Evolutionary conservation across 2,888 invertebrate species (phyloP), one percentile per base, ranked within the genome.

Genomic region (Autographa gamma): DNA sequence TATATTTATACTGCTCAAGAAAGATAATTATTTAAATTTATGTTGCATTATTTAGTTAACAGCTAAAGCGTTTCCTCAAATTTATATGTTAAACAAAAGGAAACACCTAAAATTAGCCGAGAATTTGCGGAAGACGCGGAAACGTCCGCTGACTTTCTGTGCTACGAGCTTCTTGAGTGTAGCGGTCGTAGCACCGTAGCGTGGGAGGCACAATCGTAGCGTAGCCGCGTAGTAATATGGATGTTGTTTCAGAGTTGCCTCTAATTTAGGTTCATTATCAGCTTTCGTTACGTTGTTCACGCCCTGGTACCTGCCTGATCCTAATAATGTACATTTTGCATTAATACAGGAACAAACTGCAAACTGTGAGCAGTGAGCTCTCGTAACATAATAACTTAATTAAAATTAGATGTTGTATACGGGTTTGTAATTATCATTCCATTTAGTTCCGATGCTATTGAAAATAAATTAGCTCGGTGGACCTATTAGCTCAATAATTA

Each of bases 31-130:
- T 48, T 48, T 48, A n/a, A 48, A 48, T 48, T 48, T 48, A 48
- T 48, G 48, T 48, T 48, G 48, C 48, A n/a, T 58, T 13, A 9
- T 48, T 19, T n/a, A n/a, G 48, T 31, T 16, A 19, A n/a, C 5
- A 38, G 13, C n/a, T 38, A 18, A 56, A 31, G 56, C 16, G 41
- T 25, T 31, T 25, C 18, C 41, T 34, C 58, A 61, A 60, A 8
- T 66, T 56, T 25, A 6, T 38, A 14, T 43, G 48, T 48, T 18
- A 31, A 31, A 14, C 16, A 75, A 79, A 75, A 80, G 82, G 81
- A 88, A 90, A 89, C 88, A 88, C 84, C 71, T 82, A 72, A 86
- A 91, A 89, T 90, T 88, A 90, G 85, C 85, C 77, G 79, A 83
- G 84, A 84, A 88, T 86, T 87, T 87, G 86, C 85, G 83, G 80